phyloP scores from a whole-genome alignment of 2,888 invertebrate genomes.

The Doris montereyensis region DNA sequence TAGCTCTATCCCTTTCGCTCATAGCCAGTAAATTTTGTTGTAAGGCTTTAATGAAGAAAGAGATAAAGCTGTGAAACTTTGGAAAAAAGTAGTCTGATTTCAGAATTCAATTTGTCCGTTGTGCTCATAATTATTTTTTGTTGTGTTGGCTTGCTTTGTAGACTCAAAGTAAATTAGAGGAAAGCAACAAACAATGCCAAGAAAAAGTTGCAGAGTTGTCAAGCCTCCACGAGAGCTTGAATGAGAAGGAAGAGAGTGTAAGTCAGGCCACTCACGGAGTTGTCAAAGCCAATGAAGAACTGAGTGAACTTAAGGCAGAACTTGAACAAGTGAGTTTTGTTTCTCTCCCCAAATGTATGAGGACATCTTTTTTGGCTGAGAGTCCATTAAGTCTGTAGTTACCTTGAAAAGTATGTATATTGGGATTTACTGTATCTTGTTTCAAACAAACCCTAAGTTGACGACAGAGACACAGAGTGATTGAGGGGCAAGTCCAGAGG shows the following conservation, averaged over 20 bases:
- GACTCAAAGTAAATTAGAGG: slow-evolving; percentile 53
- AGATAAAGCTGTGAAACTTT: no score
- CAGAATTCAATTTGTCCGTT: background rate
- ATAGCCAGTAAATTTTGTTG: no score
- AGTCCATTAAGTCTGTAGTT: no score
- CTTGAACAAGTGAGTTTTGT: slow-evolving; percentile 33
- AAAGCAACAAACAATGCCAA: slow-evolving; percentile 49
- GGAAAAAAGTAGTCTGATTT: background rate
- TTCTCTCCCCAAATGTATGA: no score
- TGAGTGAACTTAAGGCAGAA: slow-evolving; percentile 48
- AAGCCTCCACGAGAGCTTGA: slow-evolving; percentile 52
- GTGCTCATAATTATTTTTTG: background rate
- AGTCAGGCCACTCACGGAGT: slow-evolving; percentile 48
- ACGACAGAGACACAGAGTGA: no score
- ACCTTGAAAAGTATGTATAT: no score
- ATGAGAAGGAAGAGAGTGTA: slow-evolving; percentile 49
- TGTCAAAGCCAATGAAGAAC: slow-evolving; percentile 45
- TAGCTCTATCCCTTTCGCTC: no score
- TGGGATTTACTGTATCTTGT: no score
- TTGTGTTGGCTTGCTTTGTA: slow-evolving; percentile 21
- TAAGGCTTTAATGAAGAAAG: no score
- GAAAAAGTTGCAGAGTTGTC: slow-evolving; percentile 55
- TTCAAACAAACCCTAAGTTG: no score
- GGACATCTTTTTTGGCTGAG: no score
- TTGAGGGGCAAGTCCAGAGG: no score